Conservation (phyloP, 2,113 vertebrate species). For the Dromiciops gliroides region DNA sequence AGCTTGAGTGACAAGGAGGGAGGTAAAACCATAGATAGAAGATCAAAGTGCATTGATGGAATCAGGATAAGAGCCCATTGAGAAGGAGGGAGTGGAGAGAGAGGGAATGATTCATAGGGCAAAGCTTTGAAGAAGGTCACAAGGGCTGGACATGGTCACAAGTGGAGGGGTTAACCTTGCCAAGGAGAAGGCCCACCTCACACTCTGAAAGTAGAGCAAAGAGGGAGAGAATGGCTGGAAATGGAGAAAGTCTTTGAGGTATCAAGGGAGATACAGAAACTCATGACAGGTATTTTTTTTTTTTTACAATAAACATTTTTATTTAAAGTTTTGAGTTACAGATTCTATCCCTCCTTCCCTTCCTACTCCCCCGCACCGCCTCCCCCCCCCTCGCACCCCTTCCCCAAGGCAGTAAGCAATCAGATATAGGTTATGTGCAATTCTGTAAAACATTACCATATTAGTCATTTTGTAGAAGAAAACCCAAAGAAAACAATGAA, state of each 20-base stretch:
- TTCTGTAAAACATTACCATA: too few relatives aligned
- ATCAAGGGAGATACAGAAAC: background rate
- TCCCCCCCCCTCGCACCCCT: too few relatives aligned
- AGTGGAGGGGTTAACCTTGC: background rate
- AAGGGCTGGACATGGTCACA: background rate
- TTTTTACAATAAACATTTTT: too few relatives aligned
- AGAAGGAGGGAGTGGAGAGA: background rate
- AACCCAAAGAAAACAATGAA: too few relatives aligned
- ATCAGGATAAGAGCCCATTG: background rate
- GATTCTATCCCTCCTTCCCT: too few relatives aligned
- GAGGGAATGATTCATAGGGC: background rate
- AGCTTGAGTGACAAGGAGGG: background rate
- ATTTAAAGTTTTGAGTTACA: too few relatives aligned
- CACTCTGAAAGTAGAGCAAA: background rate
- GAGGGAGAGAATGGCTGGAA: background rate
- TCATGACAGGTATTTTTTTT: background rate
- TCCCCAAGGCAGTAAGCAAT: too few relatives aligned
- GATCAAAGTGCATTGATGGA: background rate
- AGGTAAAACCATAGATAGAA: background rate
- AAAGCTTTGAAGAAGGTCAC: background rate
- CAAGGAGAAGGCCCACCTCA: background rate
- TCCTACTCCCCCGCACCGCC: too few relatives aligned
- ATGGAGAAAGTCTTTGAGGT: background rate
- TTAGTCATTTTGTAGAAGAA: too few relatives aligned
- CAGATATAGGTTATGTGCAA: too few relatives aligned